Evolutionary conservation across 2,888 invertebrate genomes (phyloP), one percentile per base, ranked within the genome.

Genomic region (Lissonota sp.): DNA sequence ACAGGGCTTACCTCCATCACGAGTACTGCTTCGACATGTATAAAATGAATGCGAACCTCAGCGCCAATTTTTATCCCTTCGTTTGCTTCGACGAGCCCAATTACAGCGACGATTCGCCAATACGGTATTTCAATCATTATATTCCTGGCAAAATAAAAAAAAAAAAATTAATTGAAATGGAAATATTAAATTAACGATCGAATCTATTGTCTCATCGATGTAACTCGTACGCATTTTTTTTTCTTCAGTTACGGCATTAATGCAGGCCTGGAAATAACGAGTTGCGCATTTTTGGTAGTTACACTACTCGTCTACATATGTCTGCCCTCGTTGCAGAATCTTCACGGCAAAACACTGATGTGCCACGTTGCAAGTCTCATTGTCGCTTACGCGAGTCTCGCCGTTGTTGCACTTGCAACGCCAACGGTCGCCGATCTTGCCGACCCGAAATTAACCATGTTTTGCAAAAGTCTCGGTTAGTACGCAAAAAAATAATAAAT

Each of bases 331-430:
- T 93, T 96, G 73, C 94, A 95, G 76, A 97, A 96, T 92, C 93
- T 96, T 12, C 96, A 96, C 80, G 96, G 96, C 0, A 95, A 95
- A 87, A 96, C 95, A 10, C 93, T 96, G 62, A 96, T 96, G 92
- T 95, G 95, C 86, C 95, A 96, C 86, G 95, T 96, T 49, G 92
- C 93, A 82, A 95, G 95, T 89, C 94, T 96, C 88, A 93, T 96
- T 79, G 87, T 94, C 12, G 96, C 95, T 0, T 96, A 94, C 90
- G 88, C 94, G 64, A 95, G 95, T 84, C 93, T 96, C 42, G 94
- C 94, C 0, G 87, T 94, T 60, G 94, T 94, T 1, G 84, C 86
- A 5, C 83, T 85, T 62, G 51, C 77, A 16, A 84, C 83, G 44
- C 84, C 86, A 10, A 6, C 0, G 0, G 16, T 37, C 16, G 26